phyloP scores from a whole-genome alignment of 2,113 vertebrate species.

The Camarhynchus parvulus region DNA sequence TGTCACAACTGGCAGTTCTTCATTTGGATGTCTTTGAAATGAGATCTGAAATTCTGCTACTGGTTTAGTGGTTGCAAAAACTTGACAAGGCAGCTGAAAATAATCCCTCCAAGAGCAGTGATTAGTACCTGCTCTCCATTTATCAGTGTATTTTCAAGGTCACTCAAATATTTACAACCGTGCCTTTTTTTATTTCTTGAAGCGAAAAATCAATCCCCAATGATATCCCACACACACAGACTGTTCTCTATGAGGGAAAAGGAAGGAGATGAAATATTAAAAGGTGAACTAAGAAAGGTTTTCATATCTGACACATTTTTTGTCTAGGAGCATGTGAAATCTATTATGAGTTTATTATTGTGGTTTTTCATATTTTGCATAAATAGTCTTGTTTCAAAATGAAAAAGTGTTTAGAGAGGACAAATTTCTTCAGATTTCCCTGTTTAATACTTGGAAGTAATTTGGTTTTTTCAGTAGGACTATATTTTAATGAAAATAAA shows the following conservation, averaged over 20 bases:
- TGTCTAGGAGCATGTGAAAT: neutral
- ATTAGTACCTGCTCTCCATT: neutral
- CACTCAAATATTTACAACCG: neutral
- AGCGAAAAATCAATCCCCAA: neutral
- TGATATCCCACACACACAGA: fast-evolving
- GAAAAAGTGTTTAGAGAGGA: neutral
- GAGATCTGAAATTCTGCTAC: neutral
- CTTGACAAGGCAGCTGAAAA: conserved; percentile 25
- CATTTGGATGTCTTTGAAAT: conserved; percentile 39
- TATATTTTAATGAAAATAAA: neutral
- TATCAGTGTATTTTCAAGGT: neutral
- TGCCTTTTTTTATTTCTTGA: neutral
- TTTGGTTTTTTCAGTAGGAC: neutral
- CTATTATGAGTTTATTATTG: neutral
- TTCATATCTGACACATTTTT: neutral
- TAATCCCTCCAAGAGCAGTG: neutral
- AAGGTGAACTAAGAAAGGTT: neutral
- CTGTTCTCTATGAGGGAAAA: neutral
- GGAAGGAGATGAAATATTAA: neutral
- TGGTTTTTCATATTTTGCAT: neutral
- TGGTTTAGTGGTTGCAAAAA: neutral
- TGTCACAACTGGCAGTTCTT: neutral
- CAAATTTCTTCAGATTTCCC: neutral
- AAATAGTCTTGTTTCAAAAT: conserved; percentile 5
- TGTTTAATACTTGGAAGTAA: neutral